Evolutionary conservation across 2,113 vertebrate species (phyloP).

Genomic region (Phalacrocorax brasilianus): DNA sequence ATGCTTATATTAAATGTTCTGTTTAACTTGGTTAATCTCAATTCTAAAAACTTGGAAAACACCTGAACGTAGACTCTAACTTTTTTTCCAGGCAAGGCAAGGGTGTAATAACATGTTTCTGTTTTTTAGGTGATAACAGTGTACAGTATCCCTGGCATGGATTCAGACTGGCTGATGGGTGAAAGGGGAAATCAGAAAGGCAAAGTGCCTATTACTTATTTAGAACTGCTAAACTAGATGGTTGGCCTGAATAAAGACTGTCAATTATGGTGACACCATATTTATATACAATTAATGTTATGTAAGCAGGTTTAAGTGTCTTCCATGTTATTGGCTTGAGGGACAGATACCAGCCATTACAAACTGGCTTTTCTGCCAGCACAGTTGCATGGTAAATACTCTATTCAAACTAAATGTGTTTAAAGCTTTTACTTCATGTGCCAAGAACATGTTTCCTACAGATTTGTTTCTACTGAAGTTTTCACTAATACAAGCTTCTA

Average conservation of each 20-base stretch:
- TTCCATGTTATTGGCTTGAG: slow-evolving; percentile 77
- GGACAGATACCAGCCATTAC: slow-evolving; percentile 70
- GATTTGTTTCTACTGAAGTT: slow-evolving; percentile 83
- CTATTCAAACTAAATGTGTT: slow-evolving; percentile 69
- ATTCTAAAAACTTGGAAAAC: not conserved
- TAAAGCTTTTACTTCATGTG: slow-evolving; percentile 76
- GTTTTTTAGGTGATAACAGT: slow-evolving; percentile 90
- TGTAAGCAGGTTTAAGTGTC: slow-evolving; percentile 78
- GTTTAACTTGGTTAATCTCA: not conserved
- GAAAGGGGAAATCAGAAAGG: slow-evolving; percentile 95
- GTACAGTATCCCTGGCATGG: slow-evolving; percentile 92
- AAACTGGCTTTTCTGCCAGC: slow-evolving; percentile 72
- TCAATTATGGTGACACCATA: slow-evolving; percentile 70
- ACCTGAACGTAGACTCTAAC: not conserved
- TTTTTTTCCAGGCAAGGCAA: not conserved
- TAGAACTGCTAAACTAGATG: slow-evolving; percentile 94
- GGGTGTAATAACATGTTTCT: slow-evolving; percentile 9
- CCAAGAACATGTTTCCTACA: slow-evolving; percentile 76
- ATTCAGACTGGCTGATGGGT: slow-evolving; percentile 98
- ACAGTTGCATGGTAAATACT: slow-evolving; percentile 77
- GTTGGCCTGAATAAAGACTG: slow-evolving; percentile 63
- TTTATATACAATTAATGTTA: slow-evolving; percentile 85
- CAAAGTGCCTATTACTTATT: slow-evolving; percentile 98
- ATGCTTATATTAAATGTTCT: not conserved
- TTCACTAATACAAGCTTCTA: slow-evolving; percentile 80